phyloP scores from a whole-genome alignment of 2,888 invertebrate genomes.

The Syrphus vitripennis region DNA sequence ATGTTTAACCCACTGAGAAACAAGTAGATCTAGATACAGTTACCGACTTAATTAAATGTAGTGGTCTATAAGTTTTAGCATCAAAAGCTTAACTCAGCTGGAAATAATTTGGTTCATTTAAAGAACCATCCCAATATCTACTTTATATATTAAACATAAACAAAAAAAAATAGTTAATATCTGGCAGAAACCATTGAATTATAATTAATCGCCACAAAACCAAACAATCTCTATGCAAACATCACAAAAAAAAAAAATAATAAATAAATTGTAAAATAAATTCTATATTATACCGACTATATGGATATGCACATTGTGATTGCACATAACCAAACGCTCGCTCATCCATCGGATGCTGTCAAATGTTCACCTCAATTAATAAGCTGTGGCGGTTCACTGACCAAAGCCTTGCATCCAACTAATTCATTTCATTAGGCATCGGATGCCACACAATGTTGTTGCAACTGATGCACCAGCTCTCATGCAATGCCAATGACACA shows the following conservation, averaged over 20 bases:
- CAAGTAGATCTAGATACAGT: no score
- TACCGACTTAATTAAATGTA: no score
- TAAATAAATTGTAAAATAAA: constrained; percentile 21
- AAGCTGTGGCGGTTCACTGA: constrained; percentile 70
- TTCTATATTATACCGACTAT: no score
- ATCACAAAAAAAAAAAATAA: not conserved
- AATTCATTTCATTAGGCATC: constrained; percentile 71
- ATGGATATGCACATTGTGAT: no score
- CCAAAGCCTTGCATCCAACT: constrained; percentile 65
- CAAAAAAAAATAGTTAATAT: constrained; percentile 4
- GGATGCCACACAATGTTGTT: constrained; percentile 46
- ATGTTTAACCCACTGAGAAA: no score
- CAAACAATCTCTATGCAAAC: constrained; percentile 4
- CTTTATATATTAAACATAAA: not conserved
- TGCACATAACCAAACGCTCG: not conserved
- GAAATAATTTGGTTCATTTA: not conserved
- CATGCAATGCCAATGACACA: constrained; percentile 43
- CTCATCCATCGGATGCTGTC: constrained; percentile 60
- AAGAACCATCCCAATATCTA: not conserved
- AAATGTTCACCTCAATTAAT: constrained; percentile 70
- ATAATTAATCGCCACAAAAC: constrained; percentile 60
- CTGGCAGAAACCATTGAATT: constrained; percentile 55
- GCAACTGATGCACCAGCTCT: constrained; percentile 28
- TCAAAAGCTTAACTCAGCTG: not conserved
- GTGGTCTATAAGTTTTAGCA: not conserved